Evolutionary conservation across 2,113 vertebrate genomes (phyloP).

Genomic region (Desmodus rotundus): DNA sequence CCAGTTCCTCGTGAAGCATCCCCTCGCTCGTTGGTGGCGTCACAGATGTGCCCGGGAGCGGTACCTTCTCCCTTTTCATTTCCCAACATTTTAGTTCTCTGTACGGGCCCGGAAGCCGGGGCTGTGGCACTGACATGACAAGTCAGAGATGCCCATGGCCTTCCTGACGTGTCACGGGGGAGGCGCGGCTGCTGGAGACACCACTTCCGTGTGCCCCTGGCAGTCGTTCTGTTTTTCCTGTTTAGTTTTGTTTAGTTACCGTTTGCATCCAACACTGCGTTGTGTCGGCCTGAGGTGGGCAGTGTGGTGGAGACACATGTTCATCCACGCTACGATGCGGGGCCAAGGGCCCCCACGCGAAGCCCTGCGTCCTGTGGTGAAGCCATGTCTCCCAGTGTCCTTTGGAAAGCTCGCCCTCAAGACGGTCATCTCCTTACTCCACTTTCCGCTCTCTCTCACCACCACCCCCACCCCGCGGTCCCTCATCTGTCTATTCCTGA

Average conservation of each 20-base stretch:
- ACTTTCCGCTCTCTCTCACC: not conserved
- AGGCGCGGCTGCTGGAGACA: not conserved
- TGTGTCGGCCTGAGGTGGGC: not conserved
- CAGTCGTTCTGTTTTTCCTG: not conserved
- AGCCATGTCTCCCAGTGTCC: not conserved
- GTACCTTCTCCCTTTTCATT: not conserved
- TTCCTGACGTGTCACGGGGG: not conserved
- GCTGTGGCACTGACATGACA: not conserved
- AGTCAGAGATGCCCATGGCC: not conserved
- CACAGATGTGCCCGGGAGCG: not conserved
- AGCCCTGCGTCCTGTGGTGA: not conserved
- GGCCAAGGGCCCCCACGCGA: not conserved
- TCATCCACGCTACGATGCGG: not conserved
- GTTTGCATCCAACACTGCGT: not conserved
- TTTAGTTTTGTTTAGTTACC: not conserved
- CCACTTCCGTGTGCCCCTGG: not conserved
- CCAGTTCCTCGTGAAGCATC: not conserved
- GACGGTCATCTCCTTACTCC: too few species aligned
- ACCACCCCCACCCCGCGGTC: fast-evolving
- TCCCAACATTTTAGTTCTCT: too few species aligned
- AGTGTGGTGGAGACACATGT: too few species aligned
- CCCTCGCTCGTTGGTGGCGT: not conserved
- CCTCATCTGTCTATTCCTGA: not conserved
- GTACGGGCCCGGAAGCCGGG: not conserved
- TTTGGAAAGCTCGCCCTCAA: not conserved